Base-by-base conservation (phyloP, 2,888 invertebrate species). In the Thyatira batis region DNA sequence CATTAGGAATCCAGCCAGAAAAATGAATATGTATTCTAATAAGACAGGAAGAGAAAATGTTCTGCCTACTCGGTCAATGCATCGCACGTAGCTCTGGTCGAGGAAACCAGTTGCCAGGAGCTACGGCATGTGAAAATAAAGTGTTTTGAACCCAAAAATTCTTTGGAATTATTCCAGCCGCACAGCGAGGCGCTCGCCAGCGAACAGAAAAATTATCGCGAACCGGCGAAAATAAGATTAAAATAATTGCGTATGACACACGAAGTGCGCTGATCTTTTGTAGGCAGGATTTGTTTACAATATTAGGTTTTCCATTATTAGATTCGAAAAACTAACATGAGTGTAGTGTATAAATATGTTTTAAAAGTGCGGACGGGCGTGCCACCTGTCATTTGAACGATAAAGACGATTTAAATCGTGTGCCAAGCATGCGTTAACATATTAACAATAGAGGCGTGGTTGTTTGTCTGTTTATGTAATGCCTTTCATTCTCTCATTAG, bases 161-260 rank as follows among this genome's bases (percentile, higher is more conserved):
- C 75, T 83, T 87, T 88, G 87, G 88, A 87, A 83, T 86, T 65
- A 82, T 84, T 87, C 87, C 88, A 88, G 83, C 88, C 87, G 83
- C 49, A 49, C 50, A 54, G 54, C 58, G 61, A 49, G 60, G 52
- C 65, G n/a, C 65, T 61, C 51, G 63, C 53, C 60, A 62, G n/a
- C n/a, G n/a, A n/a, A 52, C 54, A 65, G 61, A 67, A 66, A 67
- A 71, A 73, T 63, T 52, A 69, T 72, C 57, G 61, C 63, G 50
- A 54, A 58, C 63, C 13, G 8, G 50, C 57, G 45, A 66, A 72
- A 71, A 73, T 73, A 71, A 72, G 68, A 67, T 69, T 51, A 65
- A 69, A 63, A 68, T 67, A 67, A 70, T 71, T 63, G 60, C 63
- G 55, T 54, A 61, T 54, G 54, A 58, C 58, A 57, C 63, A 53